Base-by-base conservation (phyloP, 2,113 vertebrate genomes). In the Promerops cafer region DNA sequence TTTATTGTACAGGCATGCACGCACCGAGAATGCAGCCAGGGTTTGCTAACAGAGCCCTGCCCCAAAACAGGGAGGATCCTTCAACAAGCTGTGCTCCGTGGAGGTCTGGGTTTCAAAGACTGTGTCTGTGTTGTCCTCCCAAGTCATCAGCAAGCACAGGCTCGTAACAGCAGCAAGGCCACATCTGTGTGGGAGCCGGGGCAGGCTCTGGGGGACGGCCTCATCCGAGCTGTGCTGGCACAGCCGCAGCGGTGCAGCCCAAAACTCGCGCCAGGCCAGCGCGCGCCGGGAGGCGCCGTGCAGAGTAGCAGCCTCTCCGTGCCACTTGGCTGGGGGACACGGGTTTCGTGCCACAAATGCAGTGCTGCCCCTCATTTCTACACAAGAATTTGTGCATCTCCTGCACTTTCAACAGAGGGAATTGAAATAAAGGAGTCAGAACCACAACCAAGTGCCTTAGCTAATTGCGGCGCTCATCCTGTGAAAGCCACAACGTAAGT, bases 261-360 rank as follows among this genome's bases (percentile, higher is more conserved):
- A 27, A 0, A 35, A 10, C n/a, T 64, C 60, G 16, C 13, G 26
- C 26, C 39, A 49, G 31, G 26, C 40, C 59, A 56, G 57, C 27
- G 76, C 7, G 1, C 24, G 2, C 16, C 9, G n/a, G 30, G 35
- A 45, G 4, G 3, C 4, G 8, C 15, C 3, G 39, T 13, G 37
- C n/a, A 56, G 71, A 69, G 52, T 4, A n/a, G 35, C 56, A 65
- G 50, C 45, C 17, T 49, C 35, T 37, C 78, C 4, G 1, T 18
- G 47, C 26, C 0, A 0, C 57, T 68, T 63, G 24, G 15, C 63
- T 26, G 17, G 31, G 44, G 64, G 53, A 69, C 49, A 54, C 7
- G 63, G 8, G 5, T 18, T 78, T 88, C 63, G 14, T 45, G 24
- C 19, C 37, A 57, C 20, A 71, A 87, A 50, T 0, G 0, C 15